A percentile compares a stretch with the other conserved stretches of the same genome.
Evolutionary conservation across 2,888 invertebrate species (phyloP).

Genomic region (Digitonthophagus gazella): DNA sequence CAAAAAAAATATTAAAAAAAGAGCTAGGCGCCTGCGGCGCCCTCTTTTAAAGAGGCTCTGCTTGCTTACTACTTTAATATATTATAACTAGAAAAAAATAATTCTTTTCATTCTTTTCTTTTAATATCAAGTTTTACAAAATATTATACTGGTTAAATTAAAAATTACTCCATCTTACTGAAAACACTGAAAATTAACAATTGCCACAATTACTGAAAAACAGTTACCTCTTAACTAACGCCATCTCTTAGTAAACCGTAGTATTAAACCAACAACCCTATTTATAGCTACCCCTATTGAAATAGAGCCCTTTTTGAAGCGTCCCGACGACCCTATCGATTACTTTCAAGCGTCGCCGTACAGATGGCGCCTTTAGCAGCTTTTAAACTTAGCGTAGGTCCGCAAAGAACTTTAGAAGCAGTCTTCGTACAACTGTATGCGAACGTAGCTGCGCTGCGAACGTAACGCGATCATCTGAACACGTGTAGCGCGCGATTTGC

Average conservation of each 20-base stretch:
- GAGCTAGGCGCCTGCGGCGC: too few relatives aligned
- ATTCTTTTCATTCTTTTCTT: too few relatives aligned
- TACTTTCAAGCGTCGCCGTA: conserved; percentile 19
- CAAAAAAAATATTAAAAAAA: too few relatives aligned
- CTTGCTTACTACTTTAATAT: too few relatives aligned
- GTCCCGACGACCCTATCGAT: conserved; percentile 13
- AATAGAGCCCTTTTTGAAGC: not conserved
- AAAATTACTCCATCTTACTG: too few relatives aligned
- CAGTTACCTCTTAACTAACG: not conserved
- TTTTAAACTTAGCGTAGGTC: conserved; percentile 20
- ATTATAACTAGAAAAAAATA: too few relatives aligned
- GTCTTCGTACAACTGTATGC: conserved; percentile 25
- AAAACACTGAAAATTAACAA: too few relatives aligned
- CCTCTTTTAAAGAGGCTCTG: too few relatives aligned
- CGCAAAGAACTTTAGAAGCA: conserved; percentile 20
- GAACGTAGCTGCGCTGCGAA: conserved; percentile 26
- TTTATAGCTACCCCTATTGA: conserved; percentile 4
- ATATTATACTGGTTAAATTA: too few relatives aligned
- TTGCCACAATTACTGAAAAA: too few relatives aligned
- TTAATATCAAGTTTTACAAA: too few relatives aligned
- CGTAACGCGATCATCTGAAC: conserved; percentile 23
- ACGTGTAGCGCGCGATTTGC: too few relatives aligned
- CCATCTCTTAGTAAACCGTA: not conserved
- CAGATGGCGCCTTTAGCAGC: conserved; percentile 23
- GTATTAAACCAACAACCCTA: not conserved